These are phyloP conservation scores for Sapayoa aenigma DNA, from an alignment of 2,113 vertebrate species.

Conservation along the genomic window DNA sequence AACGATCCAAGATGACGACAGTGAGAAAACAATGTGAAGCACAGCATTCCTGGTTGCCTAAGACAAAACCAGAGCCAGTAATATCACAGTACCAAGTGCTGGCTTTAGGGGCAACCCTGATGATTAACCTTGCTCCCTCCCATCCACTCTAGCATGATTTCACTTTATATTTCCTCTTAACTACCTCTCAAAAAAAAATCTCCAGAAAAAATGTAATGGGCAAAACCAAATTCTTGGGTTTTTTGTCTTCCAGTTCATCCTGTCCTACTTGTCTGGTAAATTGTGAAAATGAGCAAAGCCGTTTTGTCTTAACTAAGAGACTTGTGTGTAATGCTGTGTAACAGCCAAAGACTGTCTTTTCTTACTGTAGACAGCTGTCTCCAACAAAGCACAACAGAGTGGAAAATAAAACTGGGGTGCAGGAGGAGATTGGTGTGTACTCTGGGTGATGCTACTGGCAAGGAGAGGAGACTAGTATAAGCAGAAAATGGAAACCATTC, in stretches of 20 bases:
- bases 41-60: background rate
- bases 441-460: background rate
- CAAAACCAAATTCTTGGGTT: background rate
- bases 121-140: background rate
- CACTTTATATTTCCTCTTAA: background rate
- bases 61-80: background rate
- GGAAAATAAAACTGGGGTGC: background rate
- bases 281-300: background rate
- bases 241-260: background rate
- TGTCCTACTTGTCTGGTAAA: background rate
- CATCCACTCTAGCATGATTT: background rate
- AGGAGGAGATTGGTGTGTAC: background rate
- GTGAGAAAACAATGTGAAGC: background rate
- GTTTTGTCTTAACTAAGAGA: background rate
- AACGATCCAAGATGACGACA: fast-evolving
- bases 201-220: background rate
- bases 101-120: background rate
- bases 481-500: background rate
- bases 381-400: background rate
- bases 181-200: background rate
- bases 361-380: background rate
- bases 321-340: background rate
- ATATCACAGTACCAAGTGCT: background rate
- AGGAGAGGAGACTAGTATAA: background rate
- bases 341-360: background rate